Evolutionary conservation across 2,113 vertebrate species (phyloP).

Genomic region (Arizona elegans): DNA sequence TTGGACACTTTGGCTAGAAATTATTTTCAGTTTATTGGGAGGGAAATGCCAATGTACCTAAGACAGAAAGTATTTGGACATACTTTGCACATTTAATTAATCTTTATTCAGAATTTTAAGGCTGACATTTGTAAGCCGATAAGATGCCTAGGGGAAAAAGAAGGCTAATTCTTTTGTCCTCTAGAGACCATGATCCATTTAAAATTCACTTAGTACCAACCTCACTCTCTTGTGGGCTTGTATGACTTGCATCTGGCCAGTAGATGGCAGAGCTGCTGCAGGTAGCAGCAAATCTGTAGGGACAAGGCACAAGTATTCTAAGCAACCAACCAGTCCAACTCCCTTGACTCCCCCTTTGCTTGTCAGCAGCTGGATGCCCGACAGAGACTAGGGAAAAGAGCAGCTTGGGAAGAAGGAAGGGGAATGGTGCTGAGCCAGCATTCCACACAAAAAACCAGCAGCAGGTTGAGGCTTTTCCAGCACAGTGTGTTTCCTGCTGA

Average conservation of each 20-base stretch:
- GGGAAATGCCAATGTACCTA: not conserved
- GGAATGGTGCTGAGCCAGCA: conserved; percentile 20
- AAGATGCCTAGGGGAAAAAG: not conserved
- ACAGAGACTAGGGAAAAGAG: not conserved
- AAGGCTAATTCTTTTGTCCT: not conserved
- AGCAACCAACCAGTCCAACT: not conserved
- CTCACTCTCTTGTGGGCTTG: not conserved
- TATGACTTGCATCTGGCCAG: not conserved
- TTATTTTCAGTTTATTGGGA: not conserved
- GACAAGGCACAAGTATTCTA: not conserved
- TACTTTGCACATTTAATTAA: not conserved
- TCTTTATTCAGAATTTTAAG: not conserved
- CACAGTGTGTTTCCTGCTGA: not conserved
- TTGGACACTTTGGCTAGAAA: not conserved
- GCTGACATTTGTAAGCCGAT: not conserved
- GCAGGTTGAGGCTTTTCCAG: conserved; percentile 3
- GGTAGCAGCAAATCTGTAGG: not conserved
- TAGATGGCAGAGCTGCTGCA: conserved; percentile 26
- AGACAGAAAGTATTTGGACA: not conserved
- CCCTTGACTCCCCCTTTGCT: not conserved
- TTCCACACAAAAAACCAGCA: not conserved
- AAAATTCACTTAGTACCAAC: not conserved
- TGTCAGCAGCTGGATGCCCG: conserved; percentile 24
- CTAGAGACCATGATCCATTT: not conserved
- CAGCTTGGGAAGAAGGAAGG: conserved; percentile 1